A percentile compares a stretch with the other conserved stretches of the same genome.
These are phyloP conservation scores for Sorex maritimensis DNA, from an alignment of 2,797 vertebrate genomes.

Conservation along the genomic window DNA sequence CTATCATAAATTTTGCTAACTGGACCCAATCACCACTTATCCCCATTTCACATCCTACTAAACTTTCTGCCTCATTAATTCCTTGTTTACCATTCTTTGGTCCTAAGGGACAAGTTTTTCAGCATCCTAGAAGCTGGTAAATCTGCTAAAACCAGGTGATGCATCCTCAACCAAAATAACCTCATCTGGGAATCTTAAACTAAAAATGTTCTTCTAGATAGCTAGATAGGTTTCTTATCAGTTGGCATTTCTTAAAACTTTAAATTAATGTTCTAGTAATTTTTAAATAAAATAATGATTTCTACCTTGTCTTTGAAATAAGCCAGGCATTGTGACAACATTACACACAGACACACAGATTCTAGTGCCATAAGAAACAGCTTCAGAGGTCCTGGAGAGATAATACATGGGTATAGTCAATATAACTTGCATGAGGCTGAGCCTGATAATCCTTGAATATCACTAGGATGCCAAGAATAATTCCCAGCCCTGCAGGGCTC, in stretches of 20 bases:
- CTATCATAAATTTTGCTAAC: background rate
- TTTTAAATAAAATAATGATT: background rate
- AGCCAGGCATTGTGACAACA: background rate
- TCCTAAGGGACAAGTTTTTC: background rate
- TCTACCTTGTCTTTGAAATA: conserved; percentile 43
- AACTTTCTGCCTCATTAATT: conserved; percentile 25
- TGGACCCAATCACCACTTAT: background rate
- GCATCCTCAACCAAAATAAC: background rate
- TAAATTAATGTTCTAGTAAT: background rate
- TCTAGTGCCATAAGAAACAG: background rate
- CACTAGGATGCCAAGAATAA: too few relatives aligned
- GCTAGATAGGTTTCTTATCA: background rate
- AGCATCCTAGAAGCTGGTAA: background rate
- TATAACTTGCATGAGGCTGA: too few relatives aligned
- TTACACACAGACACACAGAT: background rate
- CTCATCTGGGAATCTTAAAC: conserved; percentile 1
- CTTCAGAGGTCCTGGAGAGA: background rate
- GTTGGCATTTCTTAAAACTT: conserved; percentile 44
- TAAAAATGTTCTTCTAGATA: background rate
- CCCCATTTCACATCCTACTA: background rate
- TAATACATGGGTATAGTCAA: too few relatives aligned
- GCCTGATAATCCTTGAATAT: too few relatives aligned
- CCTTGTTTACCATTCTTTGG: background rate
- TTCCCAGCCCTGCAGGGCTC: too few relatives aligned
- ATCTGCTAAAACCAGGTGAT: background rate